Conservation (phyloP, 2,797 vertebrate genomes). For the Rhabdophis nuchalis region DNA sequence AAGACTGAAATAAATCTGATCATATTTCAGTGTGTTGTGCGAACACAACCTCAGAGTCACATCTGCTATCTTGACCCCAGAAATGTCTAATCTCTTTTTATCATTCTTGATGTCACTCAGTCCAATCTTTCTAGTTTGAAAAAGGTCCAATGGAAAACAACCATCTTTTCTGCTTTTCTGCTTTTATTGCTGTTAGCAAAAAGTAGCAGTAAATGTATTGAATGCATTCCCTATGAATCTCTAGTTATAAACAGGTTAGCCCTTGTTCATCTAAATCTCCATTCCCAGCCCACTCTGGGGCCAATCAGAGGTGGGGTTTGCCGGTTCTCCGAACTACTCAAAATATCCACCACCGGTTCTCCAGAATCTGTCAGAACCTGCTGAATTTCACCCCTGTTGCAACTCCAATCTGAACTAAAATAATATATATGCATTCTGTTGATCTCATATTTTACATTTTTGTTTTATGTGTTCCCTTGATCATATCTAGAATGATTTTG, state of each 20-base stretch:
- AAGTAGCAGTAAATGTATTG: not conserved
- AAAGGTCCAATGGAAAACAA: not conserved
- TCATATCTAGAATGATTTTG: not conserved
- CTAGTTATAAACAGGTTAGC: not conserved
- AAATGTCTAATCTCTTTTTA: not conserved
- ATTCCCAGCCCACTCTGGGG: too few species aligned
- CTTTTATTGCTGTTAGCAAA: not conserved
- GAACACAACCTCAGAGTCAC: not conserved
- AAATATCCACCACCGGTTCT: too few species aligned
- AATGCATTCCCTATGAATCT: not conserved
- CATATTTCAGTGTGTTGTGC: not conserved
- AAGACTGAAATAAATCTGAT: not conserved
- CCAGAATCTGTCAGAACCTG: too few species aligned
- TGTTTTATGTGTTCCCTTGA: not conserved
- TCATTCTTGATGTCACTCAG: not conserved
- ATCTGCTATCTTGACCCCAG: not conserved
- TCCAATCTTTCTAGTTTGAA: not conserved
- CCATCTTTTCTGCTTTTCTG: not conserved
- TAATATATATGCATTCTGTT: not conserved
- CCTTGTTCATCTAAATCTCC: not conserved
- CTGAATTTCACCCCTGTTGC: not conserved
- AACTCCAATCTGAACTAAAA: not conserved
- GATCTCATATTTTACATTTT: not conserved
- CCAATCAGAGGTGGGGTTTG: too few species aligned
- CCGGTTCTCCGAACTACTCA: too few species aligned